Evolutionary conservation across 2,888 invertebrate genomes (phyloP).

Genomic region (Tetranychus truncatus): DNA sequence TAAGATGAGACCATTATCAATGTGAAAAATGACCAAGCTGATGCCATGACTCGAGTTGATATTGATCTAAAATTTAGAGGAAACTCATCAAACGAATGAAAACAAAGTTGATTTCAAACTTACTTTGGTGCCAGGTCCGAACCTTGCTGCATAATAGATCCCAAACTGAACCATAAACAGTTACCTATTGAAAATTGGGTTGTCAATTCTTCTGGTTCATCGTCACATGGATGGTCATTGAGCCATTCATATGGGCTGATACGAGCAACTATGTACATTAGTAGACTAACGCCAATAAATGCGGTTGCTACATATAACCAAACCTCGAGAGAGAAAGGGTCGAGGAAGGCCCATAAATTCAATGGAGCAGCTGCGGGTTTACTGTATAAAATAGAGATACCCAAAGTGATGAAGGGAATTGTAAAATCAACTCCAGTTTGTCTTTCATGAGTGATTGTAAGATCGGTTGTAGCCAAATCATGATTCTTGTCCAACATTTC

Average conservation of each 20-base stretch:
- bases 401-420: conserved; percentile 38
- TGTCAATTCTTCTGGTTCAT: conserved; percentile 21
- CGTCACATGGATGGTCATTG: conserved; percentile 22
- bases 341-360: conserved; percentile 38
- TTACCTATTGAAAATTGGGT: conserved; percentile 25
- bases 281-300: conserved; percentile 32
- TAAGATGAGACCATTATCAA: conserved; percentile 24
- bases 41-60: conserved; percentile 22
- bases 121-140: conserved; percentile 25
- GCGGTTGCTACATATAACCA: conserved; percentile 37
- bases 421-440: conserved; percentile 42
- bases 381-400: conserved; percentile 31
- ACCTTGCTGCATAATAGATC: conserved; percentile 39
- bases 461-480: conserved; percentile 39
- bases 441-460: conserved; percentile 40
- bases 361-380: conserved; percentile 36
- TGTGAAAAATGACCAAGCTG: conserved; percentile 25
- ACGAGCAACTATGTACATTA: conserved; percentile 22
- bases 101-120: background rate
- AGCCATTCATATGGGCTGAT: conserved; percentile 23
- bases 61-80: conserved; percentile 13
- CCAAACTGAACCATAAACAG: conserved; percentile 28
- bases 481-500: conserved; percentile 28
- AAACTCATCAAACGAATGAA: background rate
- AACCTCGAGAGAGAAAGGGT: conserved; percentile 34